Conservation (phyloP, 1,140 invertebrate species). For the Venturia canescens region DNA sequence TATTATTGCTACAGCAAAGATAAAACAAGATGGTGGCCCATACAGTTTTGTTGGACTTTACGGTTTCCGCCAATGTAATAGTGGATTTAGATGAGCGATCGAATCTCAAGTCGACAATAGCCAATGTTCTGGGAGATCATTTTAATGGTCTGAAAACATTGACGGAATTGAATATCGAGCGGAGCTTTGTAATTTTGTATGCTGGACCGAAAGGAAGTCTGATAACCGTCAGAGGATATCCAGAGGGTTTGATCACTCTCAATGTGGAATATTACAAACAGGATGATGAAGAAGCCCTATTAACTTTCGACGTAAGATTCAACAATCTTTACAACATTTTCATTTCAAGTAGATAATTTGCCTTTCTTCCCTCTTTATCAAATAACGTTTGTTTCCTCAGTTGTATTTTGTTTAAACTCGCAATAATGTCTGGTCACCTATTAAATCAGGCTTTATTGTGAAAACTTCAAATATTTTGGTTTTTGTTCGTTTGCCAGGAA, state of each 20-base stretch:
- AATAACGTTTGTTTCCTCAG: not conserved
- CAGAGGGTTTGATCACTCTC: conserved; percentile 85
- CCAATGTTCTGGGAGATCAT: conserved; percentile 83
- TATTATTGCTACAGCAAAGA: conserved; percentile 42
- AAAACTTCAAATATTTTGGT: no score
- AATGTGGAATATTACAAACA: conserved; percentile 89
- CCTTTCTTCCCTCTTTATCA: not conserved
- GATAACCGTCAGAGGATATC: conserved; percentile 84
- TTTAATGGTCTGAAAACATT: conserved; percentile 82
- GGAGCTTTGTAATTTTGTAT: conserved; percentile 82
- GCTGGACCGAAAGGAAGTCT: conserved; percentile 83
- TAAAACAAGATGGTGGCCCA: conserved; percentile 84
- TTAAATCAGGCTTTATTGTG: no score
- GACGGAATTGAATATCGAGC: conserved; percentile 80
- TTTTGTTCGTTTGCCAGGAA: no score
- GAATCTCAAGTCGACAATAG: conserved; percentile 81
- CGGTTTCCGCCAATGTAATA: conserved; percentile 82
- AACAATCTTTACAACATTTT: not conserved
- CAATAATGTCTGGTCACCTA: no score
- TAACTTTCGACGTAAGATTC: conserved; percentile 84
- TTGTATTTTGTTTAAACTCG: no score
- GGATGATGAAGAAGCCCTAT: conserved; percentile 83
- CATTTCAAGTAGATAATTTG: not conserved
- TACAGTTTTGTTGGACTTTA: conserved; percentile 88
- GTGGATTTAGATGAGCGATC: conserved; percentile 82